Conservation (phyloP, 2,888 invertebrate species). For the Drosophila nigricruria region DNA sequence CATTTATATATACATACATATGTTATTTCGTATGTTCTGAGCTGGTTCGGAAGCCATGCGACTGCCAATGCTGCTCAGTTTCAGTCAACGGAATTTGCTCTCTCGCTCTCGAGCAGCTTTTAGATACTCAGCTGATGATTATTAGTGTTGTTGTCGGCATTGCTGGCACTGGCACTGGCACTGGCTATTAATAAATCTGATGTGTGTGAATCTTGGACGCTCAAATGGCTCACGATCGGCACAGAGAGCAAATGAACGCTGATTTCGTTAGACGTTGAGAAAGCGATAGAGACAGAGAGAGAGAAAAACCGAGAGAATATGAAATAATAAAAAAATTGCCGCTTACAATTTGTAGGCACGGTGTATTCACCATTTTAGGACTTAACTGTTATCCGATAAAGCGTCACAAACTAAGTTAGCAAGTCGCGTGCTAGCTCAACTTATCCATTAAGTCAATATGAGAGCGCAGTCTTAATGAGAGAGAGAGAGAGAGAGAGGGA, state of each 20-base stretch:
- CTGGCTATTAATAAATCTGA: slow-evolving; percentile 77
- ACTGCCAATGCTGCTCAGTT: slow-evolving; percentile 36
- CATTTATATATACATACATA: not conserved
- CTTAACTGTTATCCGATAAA: slow-evolving; percentile 54
- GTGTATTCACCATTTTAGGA: slow-evolving; percentile 66
- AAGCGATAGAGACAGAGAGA: slow-evolving; percentile 19
- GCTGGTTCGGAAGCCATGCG: slow-evolving; percentile 73
- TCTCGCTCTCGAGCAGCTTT: slow-evolving; percentile 23
- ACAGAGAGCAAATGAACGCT: slow-evolving; percentile 22
- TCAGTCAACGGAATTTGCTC: slow-evolving; percentile 53
- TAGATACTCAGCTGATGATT: slow-evolving; percentile 49
- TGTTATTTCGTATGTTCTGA: slow-evolving; percentile 25
- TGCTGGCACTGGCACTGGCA: slow-evolving; percentile 46
- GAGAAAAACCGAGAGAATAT: slow-evolving; percentile 8
- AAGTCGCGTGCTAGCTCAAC: slow-evolving; percentile 39
- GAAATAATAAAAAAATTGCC: slow-evolving; percentile 10
- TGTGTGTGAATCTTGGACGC: slow-evolving; percentile 68
- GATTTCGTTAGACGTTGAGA: slow-evolving; percentile 10
- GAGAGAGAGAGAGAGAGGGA: not conserved
- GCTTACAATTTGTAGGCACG: slow-evolving; percentile 28
- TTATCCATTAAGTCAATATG: not conserved
- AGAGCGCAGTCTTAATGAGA: slow-evolving; percentile 12
- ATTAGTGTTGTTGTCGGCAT: slow-evolving; percentile 38
- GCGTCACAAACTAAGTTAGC: slow-evolving; percentile 40
- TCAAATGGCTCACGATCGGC: slow-evolving; percentile 50